A percentile compares a stretch with the other conserved stretches of the same genome.
These are phyloP conservation scores for Philotrypesis tridentata DNA, from an alignment of 1,140 invertebrate species.

Conservation along the genomic window DNA sequence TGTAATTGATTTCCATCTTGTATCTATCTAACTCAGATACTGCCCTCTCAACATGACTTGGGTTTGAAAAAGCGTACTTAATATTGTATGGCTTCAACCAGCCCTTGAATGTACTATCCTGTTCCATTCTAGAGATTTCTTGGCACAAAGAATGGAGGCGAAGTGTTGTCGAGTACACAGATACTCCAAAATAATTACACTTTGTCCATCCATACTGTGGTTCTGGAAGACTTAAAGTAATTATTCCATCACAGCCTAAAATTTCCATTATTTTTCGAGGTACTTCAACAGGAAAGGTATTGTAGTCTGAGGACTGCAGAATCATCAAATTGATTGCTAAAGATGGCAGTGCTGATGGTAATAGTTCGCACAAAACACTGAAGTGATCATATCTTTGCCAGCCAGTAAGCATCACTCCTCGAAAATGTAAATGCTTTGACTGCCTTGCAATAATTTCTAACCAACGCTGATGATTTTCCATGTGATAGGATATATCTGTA, in stretches of 20 bases:
- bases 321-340: constrained; percentile 77
- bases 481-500: constrained; percentile 75
- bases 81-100: constrained; percentile 89
- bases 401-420: constrained; percentile 78
- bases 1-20: constrained; percentile 76
- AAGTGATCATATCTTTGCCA: constrained; percentile 91
- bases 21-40: constrained; percentile 78
- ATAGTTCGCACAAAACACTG: constrained; percentile 83
- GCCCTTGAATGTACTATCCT: constrained; percentile 73
- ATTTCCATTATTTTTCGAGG: constrained; percentile 57
- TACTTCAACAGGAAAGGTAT: constrained; percentile 58
- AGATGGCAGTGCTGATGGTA: constrained; percentile 81
- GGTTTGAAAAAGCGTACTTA: constrained; percentile 84
- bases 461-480: constrained; percentile 85
- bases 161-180: constrained; percentile 62
- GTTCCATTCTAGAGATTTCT: constrained; percentile 66
- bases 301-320: constrained; percentile 64
- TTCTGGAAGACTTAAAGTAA: constrained; percentile 65
- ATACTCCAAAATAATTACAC: constrained; percentile 63
- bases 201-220: constrained; percentile 70
- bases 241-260: constrained; percentile 61
- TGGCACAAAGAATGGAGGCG: constrained; percentile 62
- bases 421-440: constrained; percentile 75
- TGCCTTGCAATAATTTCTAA: constrained; percentile 77
- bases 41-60: constrained; percentile 82